Conservation (phyloP, 2,113 vertebrate genomes). For the Triplophysa siluroides region DNA sequence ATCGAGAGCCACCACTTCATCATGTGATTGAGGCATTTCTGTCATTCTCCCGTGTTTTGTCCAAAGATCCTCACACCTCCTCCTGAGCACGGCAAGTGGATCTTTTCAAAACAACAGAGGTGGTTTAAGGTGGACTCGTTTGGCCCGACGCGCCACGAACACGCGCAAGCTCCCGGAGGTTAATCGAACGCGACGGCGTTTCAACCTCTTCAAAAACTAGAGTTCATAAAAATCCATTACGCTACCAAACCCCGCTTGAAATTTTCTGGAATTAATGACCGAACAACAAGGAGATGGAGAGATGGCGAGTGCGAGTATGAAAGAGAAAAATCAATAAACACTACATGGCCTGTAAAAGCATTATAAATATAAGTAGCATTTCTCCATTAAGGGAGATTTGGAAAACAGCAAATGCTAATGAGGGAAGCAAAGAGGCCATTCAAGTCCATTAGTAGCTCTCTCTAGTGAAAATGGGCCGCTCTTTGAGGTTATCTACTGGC, state of each 20-base stretch:
- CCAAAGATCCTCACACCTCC: conserved; percentile 53
- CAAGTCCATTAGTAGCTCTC: conserved; percentile 78
- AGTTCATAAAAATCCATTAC: conserved; percentile 60
- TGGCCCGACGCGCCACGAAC: conserved; percentile 17
- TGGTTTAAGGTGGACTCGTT: conserved; percentile 15
- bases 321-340: conserved; percentile 75
- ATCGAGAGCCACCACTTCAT: conserved; percentile 48
- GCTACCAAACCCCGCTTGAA: conserved; percentile 56
- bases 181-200: conserved; percentile 41
- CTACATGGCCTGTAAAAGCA: conserved; percentile 78
- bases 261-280: conserved; percentile 67
- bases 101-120: conserved; percentile 50
- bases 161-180: background rate
- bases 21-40: conserved; percentile 52
- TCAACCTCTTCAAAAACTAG: conserved; percentile 36
- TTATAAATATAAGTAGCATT: conserved; percentile 79
- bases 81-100: conserved; percentile 46
- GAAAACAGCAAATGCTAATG: conserved; percentile 79
- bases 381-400: conserved; percentile 76
- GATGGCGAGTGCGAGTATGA: conserved; percentile 54
- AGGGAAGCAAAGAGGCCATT: conserved; percentile 74
- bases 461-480: conserved; percentile 62
- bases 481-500: conserved; percentile 74
- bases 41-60: too few relatives aligned
- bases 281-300: conserved; percentile 59